phyloP scores from a whole-genome alignment of 2,888 invertebrate genomes.

The Asteroscopus sphinx region DNA sequence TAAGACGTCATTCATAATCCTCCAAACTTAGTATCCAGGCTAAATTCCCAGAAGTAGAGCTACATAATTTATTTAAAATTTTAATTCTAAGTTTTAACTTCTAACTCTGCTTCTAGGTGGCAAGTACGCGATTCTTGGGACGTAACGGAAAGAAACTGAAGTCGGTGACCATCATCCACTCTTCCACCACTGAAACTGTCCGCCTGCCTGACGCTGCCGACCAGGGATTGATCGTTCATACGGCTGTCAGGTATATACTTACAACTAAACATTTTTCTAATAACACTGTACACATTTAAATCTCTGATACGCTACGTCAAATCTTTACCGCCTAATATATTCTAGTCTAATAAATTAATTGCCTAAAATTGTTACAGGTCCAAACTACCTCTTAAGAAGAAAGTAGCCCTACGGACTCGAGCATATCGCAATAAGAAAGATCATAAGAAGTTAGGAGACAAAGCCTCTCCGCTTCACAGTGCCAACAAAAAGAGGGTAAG shows the following conservation, averaged over 20 bases:
- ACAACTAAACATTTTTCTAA: not conserved
- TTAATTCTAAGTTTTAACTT: not conserved
- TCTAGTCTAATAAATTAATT: constrained; percentile 19
- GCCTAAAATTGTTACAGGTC: constrained; percentile 87
- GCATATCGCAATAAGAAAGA: constrained; percentile 89
- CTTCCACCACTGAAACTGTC: constrained; percentile 96
- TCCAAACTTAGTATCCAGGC: not conserved
- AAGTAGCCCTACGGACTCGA: constrained; percentile 92
- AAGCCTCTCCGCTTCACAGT: constrained; percentile 82
- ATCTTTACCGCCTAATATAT: not conserved
- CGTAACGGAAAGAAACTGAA: constrained; percentile 95
- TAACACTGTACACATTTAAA: not conserved
- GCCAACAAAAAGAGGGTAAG: constrained; percentile 86
- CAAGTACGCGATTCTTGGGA: constrained; percentile 94
- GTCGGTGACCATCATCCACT: constrained; percentile 96
- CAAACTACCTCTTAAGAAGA: constrained; percentile 96
- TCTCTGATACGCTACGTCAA: not conserved
- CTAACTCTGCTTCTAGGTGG: constrained; percentile 87
- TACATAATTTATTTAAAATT: not conserved
- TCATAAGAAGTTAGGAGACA: constrained; percentile 81
- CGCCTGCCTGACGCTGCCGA: constrained; percentile 94
- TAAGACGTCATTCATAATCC: not conserved
- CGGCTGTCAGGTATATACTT: constrained; percentile 91
- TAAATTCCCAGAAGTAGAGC: constrained; percentile 4
- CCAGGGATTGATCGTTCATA: constrained; percentile 94